Evolutionary conservation across 2,797 vertebrate species (phyloP).

Genomic region (Sphaeramia orbicularis): DNA sequence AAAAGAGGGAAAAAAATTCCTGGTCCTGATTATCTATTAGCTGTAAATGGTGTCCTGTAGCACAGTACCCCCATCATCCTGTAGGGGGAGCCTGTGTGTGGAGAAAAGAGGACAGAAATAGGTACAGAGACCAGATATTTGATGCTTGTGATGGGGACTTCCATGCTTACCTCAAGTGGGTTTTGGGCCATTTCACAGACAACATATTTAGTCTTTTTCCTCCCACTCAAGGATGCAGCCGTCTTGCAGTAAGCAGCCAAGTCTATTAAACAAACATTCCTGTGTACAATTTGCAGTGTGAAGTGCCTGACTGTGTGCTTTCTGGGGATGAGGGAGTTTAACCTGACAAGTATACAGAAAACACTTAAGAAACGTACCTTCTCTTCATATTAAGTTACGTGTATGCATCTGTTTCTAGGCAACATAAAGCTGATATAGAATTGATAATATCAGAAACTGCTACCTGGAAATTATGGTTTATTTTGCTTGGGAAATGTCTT

Average conservation of each 20-base stretch:
- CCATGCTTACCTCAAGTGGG: conserved; percentile 80
- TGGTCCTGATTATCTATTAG: conserved; percentile 52
- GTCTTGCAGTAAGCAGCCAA: conserved; percentile 71
- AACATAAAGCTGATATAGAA: conserved; percentile 84
- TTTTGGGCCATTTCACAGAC: conserved; percentile 80
- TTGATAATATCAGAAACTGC: conserved; percentile 84
- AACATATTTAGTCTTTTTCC: conserved; percentile 77
- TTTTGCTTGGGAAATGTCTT: conserved; percentile 71
- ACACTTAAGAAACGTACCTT: conserved; percentile 71
- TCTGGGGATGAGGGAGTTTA: conserved; percentile 77
- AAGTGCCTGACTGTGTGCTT: conserved; percentile 70
- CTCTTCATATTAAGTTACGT: conserved; percentile 55
- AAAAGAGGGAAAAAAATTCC: neutral
- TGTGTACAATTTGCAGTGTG: conserved; percentile 75
- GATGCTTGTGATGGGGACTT: conserved; percentile 78
- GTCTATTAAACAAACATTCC: conserved; percentile 82
- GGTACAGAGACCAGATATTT: conserved; percentile 66
- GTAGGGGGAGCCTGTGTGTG: conserved; percentile 81
- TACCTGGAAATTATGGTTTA: conserved; percentile 73
- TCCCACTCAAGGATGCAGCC: conserved; percentile 78
- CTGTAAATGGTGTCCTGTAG: conserved; percentile 44
- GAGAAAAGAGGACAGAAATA: conserved; percentile 58
- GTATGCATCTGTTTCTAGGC: conserved; percentile 82
- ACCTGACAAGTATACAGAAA: conserved; percentile 78
- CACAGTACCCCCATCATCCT: conserved; percentile 73